These are phyloP conservation scores for Planococcus citri DNA, from an alignment of 1,140 invertebrate species.

Conservation along the genomic window DNA sequence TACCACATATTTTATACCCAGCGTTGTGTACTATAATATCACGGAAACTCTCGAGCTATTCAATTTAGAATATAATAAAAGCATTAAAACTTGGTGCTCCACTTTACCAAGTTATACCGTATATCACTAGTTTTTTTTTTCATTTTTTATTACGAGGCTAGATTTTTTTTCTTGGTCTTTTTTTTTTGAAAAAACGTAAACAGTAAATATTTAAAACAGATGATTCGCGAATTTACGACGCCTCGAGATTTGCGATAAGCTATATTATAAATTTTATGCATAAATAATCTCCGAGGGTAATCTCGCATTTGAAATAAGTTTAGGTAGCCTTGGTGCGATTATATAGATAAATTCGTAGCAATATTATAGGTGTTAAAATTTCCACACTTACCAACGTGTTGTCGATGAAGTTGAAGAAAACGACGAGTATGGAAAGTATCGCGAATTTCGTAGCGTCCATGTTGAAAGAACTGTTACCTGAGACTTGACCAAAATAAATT, in stretches of 20 bases:
- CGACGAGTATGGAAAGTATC: background rate
- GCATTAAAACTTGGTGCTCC: background rate
- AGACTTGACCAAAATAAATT: background rate
- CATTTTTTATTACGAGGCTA: background rate
- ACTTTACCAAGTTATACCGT: background rate
- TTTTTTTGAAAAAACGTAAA: background rate
- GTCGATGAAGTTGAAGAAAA: background rate
- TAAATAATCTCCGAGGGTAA: background rate
- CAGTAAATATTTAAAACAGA: background rate
- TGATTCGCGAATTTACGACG: background rate
- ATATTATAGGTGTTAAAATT: background rate
- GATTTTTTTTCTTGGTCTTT: no score
- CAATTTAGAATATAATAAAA: conserved; percentile 1
- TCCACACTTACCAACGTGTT: background rate
- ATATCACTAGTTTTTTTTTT: background rate
- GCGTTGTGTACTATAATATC: background rate
- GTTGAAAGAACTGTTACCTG: background rate
- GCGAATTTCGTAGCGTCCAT: background rate
- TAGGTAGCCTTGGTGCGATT: background rate
- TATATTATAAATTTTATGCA: no score
- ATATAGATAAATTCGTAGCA: background rate
- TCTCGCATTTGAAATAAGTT: background rate
- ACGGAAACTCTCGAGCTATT: background rate
- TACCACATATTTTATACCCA: background rate
- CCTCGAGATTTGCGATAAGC: no score